Percentiles rank a stretch among this genome's conserved stretches.
These are phyloP conservation scores for Callaeas wilsoni DNA, from an alignment of 2,113 vertebrate genomes.

Conservation along the genomic window DNA sequence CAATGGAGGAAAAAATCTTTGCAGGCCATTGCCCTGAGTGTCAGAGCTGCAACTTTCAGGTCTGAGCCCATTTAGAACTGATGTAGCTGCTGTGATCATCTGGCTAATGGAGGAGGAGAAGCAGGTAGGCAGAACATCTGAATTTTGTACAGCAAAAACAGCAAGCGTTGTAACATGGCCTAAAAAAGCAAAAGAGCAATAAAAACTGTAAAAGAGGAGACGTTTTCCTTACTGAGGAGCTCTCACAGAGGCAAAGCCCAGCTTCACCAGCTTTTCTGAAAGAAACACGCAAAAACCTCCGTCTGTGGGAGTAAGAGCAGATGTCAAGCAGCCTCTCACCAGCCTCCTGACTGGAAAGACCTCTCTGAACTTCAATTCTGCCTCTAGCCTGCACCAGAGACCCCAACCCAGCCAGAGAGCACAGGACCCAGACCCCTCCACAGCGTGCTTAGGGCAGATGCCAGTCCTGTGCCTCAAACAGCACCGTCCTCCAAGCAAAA, in stretches of 20 bases:
- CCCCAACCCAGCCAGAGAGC: not conserved
- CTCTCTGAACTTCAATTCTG: not conserved
- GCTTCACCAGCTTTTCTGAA: not conserved
- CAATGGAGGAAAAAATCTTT: not conserved
- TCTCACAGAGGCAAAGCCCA: not conserved
- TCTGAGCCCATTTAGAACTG: not conserved
- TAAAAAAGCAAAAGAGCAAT: not conserved
- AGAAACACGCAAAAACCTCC: not conserved
- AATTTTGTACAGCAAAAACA: not conserved
- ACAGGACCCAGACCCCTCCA: not conserved
- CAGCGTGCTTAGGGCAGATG: accelerated
- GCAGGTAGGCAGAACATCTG: not conserved
- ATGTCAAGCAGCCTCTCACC: not conserved
- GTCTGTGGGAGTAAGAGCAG: not conserved
- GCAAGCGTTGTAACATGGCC: not conserved
- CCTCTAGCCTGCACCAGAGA: not conserved
- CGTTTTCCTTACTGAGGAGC: not conserved
- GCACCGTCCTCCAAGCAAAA: accelerated
- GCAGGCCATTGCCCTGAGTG: not conserved
- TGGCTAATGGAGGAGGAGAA: not conserved
- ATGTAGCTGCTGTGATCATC: not conserved
- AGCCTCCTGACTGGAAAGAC: not conserved
- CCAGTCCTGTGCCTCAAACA: not conserved
- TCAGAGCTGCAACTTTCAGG: not conserved
- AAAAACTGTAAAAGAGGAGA: not conserved